Evolutionary conservation across 2,797 vertebrate species (phyloP).

Genomic region (Neosilurus mollespiculum): DNA sequence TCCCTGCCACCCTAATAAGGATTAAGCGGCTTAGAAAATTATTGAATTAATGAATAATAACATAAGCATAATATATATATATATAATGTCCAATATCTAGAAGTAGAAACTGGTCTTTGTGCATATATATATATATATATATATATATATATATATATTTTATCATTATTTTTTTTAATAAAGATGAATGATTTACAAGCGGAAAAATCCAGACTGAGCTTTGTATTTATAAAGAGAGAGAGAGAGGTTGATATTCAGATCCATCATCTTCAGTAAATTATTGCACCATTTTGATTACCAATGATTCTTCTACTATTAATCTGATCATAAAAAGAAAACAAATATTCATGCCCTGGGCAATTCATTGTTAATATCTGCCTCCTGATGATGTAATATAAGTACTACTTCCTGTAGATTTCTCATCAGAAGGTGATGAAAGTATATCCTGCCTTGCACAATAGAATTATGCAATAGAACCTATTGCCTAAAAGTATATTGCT

Average conservation of each 20-base stretch:
- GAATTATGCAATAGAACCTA: neutral
- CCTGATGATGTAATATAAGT: slow-evolving; percentile 26
- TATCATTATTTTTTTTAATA: neutral
- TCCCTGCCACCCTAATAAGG: no score
- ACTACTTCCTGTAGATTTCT: slow-evolving; percentile 18
- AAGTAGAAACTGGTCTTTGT: neutral
- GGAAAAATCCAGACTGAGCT: neutral
- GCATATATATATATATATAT: no score
- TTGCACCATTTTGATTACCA: neutral
- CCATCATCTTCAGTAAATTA: neutral
- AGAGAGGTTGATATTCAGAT: slow-evolving; percentile 7
- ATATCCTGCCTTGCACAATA: slow-evolving; percentile 19
- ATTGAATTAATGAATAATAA: no score
- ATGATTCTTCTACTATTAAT: neutral
- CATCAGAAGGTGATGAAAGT: neutral
- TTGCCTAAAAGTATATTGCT: neutral
- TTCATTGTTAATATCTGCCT: slow-evolving; percentile 4
- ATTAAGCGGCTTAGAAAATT: no score
- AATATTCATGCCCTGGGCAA: neutral
- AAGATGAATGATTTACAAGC: neutral
- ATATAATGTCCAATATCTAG: neutral
- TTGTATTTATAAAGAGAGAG: no score
- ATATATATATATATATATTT: no score
- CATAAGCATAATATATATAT: no score
- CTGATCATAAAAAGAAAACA: neutral